Evolutionary conservation across 2,888 invertebrate genomes (phyloP).

Genomic region (Limenitis camilla): DNA sequence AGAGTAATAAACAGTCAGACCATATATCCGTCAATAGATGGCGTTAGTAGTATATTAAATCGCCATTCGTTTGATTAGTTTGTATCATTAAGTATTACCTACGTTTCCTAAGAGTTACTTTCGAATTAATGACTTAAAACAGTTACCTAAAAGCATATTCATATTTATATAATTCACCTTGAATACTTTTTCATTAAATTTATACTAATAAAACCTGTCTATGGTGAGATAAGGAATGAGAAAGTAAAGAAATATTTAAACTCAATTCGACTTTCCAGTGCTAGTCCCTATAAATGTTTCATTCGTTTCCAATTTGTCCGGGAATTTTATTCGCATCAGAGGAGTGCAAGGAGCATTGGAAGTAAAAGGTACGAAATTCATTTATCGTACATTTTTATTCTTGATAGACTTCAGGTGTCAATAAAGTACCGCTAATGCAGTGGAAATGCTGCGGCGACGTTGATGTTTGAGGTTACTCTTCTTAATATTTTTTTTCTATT

Average conservation of each 20-base stretch:
- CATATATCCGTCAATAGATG: too few species aligned
- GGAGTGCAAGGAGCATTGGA: slow-evolving; percentile 21
- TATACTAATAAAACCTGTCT: too few species aligned
- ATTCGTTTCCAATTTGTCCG: slow-evolving; percentile 32
- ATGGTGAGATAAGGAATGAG: background rate
- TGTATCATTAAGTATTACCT: too few species aligned
- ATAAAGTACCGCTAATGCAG: slow-evolving; percentile 34
- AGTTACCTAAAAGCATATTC: too few species aligned
- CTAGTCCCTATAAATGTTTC: slow-evolving; percentile 21
- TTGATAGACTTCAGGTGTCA: slow-evolving; percentile 36
- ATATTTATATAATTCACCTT: too few species aligned
- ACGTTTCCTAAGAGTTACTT: too few species aligned
- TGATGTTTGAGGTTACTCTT: background rate
- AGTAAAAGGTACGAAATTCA: slow-evolving; percentile 38
- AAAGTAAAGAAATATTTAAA: slow-evolving; percentile 8
- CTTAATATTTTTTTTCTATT: background rate
- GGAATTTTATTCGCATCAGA: slow-evolving; percentile 35
- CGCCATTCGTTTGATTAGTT: too few species aligned
- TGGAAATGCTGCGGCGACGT: background rate
- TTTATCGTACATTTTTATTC: slow-evolving; percentile 39
- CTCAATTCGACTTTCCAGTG: slow-evolving; percentile 6
- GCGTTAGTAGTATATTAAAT: too few species aligned
- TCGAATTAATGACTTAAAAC: too few species aligned
- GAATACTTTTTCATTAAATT: too few species aligned
- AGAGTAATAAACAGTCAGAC: too few species aligned